Conservation (phyloP, 2,113 vertebrate species). For the Paramormyrops kingsleyae region DNA sequence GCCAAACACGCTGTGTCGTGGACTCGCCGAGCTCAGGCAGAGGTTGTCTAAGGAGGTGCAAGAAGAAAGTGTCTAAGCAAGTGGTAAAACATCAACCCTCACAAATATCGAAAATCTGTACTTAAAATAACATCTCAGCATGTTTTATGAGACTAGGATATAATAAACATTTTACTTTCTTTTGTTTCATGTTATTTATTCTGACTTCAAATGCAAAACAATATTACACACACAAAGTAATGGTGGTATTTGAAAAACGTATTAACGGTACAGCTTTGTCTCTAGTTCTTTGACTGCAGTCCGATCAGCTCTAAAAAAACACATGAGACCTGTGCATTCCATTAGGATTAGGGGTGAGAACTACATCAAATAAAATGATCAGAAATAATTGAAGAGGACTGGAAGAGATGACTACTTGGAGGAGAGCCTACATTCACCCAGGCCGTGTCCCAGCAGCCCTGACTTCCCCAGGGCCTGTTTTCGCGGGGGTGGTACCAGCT, state of each 20-base stretch:
- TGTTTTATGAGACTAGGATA: neutral
- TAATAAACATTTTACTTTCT: neutral
- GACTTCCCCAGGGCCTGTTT: constrained; percentile 63
- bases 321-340: neutral
- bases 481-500: constrained; percentile 71
- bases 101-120: neutral
- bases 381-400: neutral
- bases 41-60: constrained; percentile 61
- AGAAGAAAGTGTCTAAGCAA: neutral
- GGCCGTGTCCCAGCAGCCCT: constrained; percentile 53
- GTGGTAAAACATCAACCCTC: neutral
- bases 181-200: neutral
- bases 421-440: constrained; percentile 65
- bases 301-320: neutral
- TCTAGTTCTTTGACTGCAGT: neutral
- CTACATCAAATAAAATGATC: neutral
- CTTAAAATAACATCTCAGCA: neutral
- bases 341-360: neutral
- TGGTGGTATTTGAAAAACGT: neutral
- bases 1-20: constrained; percentile 58
- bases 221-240: neutral
- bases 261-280: neutral
- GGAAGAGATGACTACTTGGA: constrained; percentile 56
- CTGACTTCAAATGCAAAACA: neutral
- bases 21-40: constrained; percentile 50